Evolutionary conservation across 2,888 invertebrate species (phyloP), one percentile per base, ranked within the genome.

Genomic region (Nowickia ferox): DNA sequence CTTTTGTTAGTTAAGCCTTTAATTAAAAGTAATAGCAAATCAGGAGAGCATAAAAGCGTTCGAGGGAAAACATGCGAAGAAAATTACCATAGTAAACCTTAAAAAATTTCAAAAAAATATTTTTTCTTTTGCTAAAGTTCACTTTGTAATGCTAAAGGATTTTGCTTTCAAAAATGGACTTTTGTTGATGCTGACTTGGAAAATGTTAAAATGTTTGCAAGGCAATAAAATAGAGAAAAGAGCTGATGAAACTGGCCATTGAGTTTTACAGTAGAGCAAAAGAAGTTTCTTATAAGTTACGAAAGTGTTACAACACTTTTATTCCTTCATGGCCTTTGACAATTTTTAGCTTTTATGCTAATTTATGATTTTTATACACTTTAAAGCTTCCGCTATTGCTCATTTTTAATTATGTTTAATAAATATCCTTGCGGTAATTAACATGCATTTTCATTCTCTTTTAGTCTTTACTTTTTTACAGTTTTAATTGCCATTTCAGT

Each of bases 401-500:
- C 15, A n/a, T 38, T 6, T 59, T 15, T n/a, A n/a, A 59, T 8
- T 15, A n/a, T n/a, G 6, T 30, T 9, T 59, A 53, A 59, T 38
- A 38, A 15, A 59, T 59, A 38, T 59, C 38, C 38, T 59, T 15
- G 57, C 5, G n/a, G 42, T 74, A 66, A 81, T 68, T 74, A 81
- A 38, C 8, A 15, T n/a, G 6, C 2, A 15, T 13, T 22, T 19
- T 8, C 22, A 13, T 30, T 30, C 38, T 82, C 1, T 51, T 19
- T 19, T 42, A 30, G 30, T 6, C 40, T 51, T 17, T 10, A 51
- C 48, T 65, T 19, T n/a, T 72, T 71, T 59, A 51, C 71, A 71
- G 55, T 48, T 77, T 77, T 72, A 83, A 77, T 83, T 78, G 78
- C 68, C 68, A 74, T 84, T 84, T 78, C 55, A 74, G 51, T 55